A percentile compares a stretch with the other conserved stretches of the same genome.
Evolutionary conservation across 2,888 invertebrate genomes (phyloP).

Genomic region (Euzetes globulus): DNA sequence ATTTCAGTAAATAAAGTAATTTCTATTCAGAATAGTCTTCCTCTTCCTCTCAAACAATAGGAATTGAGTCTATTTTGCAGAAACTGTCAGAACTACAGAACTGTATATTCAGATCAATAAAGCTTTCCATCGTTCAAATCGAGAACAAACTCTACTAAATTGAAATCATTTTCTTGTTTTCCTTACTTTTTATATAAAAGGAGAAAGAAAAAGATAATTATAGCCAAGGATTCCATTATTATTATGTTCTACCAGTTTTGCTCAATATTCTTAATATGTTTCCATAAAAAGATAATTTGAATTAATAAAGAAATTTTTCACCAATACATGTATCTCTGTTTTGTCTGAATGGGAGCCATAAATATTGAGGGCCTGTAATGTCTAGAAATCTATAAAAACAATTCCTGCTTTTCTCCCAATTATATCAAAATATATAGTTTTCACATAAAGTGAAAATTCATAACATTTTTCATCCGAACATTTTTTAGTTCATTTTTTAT

Average conservation of each 20-base stretch:
- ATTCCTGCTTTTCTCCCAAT: background rate
- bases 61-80: background rate
- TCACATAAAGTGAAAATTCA: too few relatives aligned
- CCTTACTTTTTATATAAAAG: background rate
- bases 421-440: too few relatives aligned
- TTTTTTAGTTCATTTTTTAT: background rate
- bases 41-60: background rate
- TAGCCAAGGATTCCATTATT: background rate
- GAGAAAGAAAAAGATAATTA: background rate
- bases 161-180: background rate
- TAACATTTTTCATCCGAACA: background rate
- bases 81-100: background rate
- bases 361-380: too few relatives aligned
- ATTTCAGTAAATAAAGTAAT: background rate
- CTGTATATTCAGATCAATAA: background rate
- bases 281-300: background rate
- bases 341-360: background rate
- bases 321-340: background rate
- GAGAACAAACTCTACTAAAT: background rate
- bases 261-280: background rate
- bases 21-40: background rate
- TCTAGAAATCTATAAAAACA: too few relatives aligned
- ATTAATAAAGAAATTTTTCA: background rate
- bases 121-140: background rate
- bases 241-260: too few relatives aligned